Evolutionary conservation across 2,888 invertebrate species (phyloP), one percentile per base, ranked within the genome.

Genomic region (Mesodorylaimus sp.): DNA sequence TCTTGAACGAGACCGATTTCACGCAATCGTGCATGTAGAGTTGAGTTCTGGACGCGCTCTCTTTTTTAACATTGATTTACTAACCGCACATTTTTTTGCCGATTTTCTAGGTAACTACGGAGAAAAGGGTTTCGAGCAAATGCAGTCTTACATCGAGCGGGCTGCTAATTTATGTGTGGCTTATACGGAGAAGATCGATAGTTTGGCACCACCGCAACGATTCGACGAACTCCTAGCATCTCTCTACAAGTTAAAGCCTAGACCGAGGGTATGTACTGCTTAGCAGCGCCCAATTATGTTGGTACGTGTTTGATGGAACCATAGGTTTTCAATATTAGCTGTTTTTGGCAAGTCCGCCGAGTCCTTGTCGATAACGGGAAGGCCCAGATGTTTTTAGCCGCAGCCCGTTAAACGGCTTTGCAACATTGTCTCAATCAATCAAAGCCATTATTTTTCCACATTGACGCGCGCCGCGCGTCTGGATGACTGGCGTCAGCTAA

Each of bases 51-150:
- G n/a, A n/a, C n/a, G n/a, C n/a, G n/a, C n/a, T n/a, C n/a, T n/a
- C n/a, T n/a, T n/a, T n/a, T n/a, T n/a, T n/a, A n/a, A n/a, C n/a
- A n/a, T n/a, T n/a, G n/a, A n/a, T n/a, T n/a, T n/a, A n/a, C n/a
- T n/a, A n/a, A n/a, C n/a, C n/a, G 21, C 7, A 42, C 21, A 23
- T n/a, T 10, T 42, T 42, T 45, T 25, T 32, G 19, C 7, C n/a
- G 7, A 55, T 58, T 52, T 66, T 69, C 3, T 70, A 80, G 80
- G 80, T 59, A 81, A 79, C 69, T 82, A 83, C 66, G 82, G 82
- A 0, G 78, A 78, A 63, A 78, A 79, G 60, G 79, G 78, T 45
- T 82, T 83, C 67, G 75, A 77, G 28, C 77, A 78, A 61, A 68
- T 79, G 56, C 79, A 80, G 13, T 75, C 58, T 2, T 51, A 61